Base-by-base conservation (phyloP, 2,113 vertebrate genomes). In the Rhineura floridana region DNA sequence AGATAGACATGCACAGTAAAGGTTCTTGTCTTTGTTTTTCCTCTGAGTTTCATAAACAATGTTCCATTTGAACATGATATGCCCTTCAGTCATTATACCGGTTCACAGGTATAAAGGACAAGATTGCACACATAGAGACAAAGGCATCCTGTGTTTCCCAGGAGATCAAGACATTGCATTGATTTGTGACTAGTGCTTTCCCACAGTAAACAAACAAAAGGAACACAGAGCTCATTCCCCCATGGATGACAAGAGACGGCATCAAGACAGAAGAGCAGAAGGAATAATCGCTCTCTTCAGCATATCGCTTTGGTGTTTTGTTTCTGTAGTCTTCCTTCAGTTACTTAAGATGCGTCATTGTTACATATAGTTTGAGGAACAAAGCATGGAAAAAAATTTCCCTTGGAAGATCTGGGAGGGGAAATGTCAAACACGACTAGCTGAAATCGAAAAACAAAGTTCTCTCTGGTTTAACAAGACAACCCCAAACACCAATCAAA, bases 131-230 rank as follows among this genome's bases (percentile, higher is more conserved):
- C 36, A 46, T 48, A 83, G 81, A 67, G 63, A 83, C 72, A 76
- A 76, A 63, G 52, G 72, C 84, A 76, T 85, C 33, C 84, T 62
- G 52, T 82, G 30, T 23, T 87, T 75, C 42, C 39, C 67, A 81
- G 79, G 39, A 75, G 70, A 75, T 63, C 19, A 59, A 82, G 52
- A 87, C 46, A 48, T 44, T 72, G 19, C 79, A 75, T 3, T 73
- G 79, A 81, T 75, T 81, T 79, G 48, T 82, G 78, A 15, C 79
- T 63, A 48, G 42, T 28, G 50, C 65, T 82, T 87, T 87, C 79
- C 52, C 79, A 75, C 30, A 82, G 65, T 75, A 81, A 87, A 82
- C 65, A 81, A 87, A 70, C 48, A 81, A 82, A 87, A 59, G 86
- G 7, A 73, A 87, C 30, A 46, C 55, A 39, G 19, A 73, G 28